These are phyloP conservation scores for Anaspis maculata DNA, from an alignment of 2,888 invertebrate species.

Conservation along the genomic window DNA sequence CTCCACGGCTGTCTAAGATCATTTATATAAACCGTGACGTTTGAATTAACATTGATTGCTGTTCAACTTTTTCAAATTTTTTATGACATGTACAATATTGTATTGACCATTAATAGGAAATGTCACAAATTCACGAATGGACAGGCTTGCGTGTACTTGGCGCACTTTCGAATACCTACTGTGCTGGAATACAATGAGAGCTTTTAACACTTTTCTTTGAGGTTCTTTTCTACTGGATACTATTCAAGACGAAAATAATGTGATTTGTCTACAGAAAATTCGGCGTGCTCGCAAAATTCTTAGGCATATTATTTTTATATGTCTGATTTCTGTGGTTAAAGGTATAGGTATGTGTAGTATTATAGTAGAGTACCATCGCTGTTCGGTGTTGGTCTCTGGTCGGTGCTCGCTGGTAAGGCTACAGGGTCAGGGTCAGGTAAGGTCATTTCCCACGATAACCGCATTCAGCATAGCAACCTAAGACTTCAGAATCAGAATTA, in stretches of 20 bases:
- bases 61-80: slow-evolving; percentile 31
- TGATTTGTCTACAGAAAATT: no score
- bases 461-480: slow-evolving; percentile 41
- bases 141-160: neutral
- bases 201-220: no score
- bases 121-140: slow-evolving; percentile 13
- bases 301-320: no score
- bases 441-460: slow-evolving; percentile 46
- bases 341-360: no score
- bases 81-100: slow-evolving; percentile 24
- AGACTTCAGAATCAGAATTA: slow-evolving; percentile 37
- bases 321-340: no score
- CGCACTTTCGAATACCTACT: no score
- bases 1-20: slow-evolving; percentile 36
- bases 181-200: no score
- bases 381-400: slow-evolving; percentile 21
- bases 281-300: no score
- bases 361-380: slow-evolving; percentile 17
- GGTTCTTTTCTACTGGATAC: no score
- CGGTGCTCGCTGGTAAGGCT: slow-evolving; percentile 25
- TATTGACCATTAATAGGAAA: slow-evolving; percentile 11
- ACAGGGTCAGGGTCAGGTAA: slow-evolving; percentile 45
- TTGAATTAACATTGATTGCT: slow-evolving; percentile 44
- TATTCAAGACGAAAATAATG: no score
- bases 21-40: slow-evolving; percentile 43